These are phyloP conservation scores for Limenitis arthemis DNA, from an alignment of 2,888 invertebrate species.

Conservation along the genomic window DNA sequence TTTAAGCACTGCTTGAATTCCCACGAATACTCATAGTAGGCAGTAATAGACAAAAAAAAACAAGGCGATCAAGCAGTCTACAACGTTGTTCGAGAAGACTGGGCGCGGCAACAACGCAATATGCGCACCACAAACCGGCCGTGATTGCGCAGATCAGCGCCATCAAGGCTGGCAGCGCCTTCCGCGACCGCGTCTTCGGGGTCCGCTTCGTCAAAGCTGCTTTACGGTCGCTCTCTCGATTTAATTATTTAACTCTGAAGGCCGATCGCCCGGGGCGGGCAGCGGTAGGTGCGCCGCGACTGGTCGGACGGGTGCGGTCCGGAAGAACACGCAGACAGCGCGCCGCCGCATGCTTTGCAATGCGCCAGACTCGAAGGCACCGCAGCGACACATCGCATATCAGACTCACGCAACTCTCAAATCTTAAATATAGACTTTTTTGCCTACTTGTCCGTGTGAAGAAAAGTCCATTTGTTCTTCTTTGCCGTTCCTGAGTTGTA, in stretches of 20 bases:
- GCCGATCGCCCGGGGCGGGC: constrained; percentile 69
- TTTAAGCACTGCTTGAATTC: constrained; percentile 14
- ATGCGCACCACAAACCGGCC: constrained; percentile 62
- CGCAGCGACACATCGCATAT: constrained; percentile 61
- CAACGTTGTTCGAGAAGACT: constrained; percentile 52
- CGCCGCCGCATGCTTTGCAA: constrained; percentile 60
- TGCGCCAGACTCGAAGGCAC: constrained; percentile 66
- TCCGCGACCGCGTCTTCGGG: constrained; percentile 65
- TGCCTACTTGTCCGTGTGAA: constrained; percentile 49
- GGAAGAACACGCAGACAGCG: constrained; percentile 68
- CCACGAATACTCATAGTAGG: constrained; percentile 22
- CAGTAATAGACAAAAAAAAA: constrained; percentile 45
- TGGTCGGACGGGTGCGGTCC: constrained; percentile 68
- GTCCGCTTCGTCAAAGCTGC: constrained; percentile 34
- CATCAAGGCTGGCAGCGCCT: constrained; percentile 64
- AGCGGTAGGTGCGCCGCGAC: constrained; percentile 64
- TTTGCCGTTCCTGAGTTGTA: no score
- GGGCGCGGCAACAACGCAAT: constrained; percentile 57
- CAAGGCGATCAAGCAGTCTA: constrained; percentile 37
- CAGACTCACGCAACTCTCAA: constrained; percentile 57
- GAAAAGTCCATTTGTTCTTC: no score
- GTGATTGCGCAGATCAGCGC: constrained; percentile 67
- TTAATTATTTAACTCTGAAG: constrained; percentile 69
- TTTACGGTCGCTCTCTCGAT: constrained; percentile 49
- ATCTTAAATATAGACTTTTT: constrained; percentile 68